A percentile compares a stretch with the other conserved stretches of the same genome.
Conservation (phyloP, 2,113 vertebrate genomes). For the Mustela lutreola region DNA sequence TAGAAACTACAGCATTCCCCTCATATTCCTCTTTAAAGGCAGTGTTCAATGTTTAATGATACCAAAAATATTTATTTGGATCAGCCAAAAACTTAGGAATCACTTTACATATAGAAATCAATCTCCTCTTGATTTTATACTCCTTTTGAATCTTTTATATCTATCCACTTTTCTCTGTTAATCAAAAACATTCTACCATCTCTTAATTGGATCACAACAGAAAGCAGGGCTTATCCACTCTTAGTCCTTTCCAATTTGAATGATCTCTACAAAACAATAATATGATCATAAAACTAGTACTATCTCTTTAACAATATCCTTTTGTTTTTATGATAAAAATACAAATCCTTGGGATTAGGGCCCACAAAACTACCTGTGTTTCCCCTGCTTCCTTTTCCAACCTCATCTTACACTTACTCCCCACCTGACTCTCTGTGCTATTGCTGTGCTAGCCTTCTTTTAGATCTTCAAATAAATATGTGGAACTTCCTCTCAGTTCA, state of each 20-base stretch:
- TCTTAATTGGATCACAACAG: not conserved
- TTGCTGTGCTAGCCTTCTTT: not conserved
- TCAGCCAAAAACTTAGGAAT: not conserved
- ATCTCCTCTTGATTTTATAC: not conserved
- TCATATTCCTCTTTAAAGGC: not conserved
- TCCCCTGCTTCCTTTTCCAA: not conserved
- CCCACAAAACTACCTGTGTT: not conserved
- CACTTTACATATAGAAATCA: not conserved
- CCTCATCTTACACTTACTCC: not conserved
- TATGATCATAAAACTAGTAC: not conserved
- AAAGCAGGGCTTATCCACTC: not conserved
- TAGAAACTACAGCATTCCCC: not conserved
- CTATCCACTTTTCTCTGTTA: not conserved
- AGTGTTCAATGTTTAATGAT: not conserved
- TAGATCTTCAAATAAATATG: not conserved
- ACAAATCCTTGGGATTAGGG: not conserved
- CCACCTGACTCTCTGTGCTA: not conserved
- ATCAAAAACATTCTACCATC: not conserved
- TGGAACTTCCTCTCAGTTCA: not conserved
- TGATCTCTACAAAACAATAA: constrained; percentile 28
- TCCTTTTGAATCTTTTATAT: not conserved
- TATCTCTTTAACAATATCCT: not conserved
- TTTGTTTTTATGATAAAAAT: constrained; percentile 2
- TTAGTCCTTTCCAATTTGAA: not conserved
- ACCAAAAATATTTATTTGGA: not conserved